Evolutionary conservation across 1,140 invertebrate genomes (phyloP), one percentile per base, ranked within the genome.

Genomic region (Trachelipus rathkii): DNA sequence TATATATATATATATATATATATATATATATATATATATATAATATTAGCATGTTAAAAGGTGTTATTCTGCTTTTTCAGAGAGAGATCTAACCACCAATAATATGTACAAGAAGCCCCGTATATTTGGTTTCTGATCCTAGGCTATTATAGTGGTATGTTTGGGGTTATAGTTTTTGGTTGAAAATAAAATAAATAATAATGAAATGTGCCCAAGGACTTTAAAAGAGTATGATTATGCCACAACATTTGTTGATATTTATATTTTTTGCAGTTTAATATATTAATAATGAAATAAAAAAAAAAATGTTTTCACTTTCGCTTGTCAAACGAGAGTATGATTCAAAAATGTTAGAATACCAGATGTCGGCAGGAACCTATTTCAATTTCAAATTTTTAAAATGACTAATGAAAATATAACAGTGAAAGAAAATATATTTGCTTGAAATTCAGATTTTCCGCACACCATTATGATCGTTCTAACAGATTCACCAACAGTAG

Each of bases 401-500:
- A 43, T 60, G 75, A 19, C 50, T 72, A 21, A n/a, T n/a, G 21
- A 72, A n/a, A 44, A 76, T 21, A n/a, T n/a, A n/a, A n/a, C n/a
- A n/a, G n/a, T n/a, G n/a, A n/a, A n/a, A n/a, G n/a, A n/a, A n/a
- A n/a, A n/a, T n/a, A n/a, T n/a, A n/a, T n/a, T n/a, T n/a, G n/a
- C n/a, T n/a, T n/a, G n/a, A n/a, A n/a, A n/a, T n/a, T n/a, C n/a
- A n/a, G n/a, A n/a, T 69, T 80, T 46, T 69, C 81, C 13, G 75
- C 79, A 11, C 77, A 78, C 6, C 78, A 79, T 60, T 76, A 78
- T 9, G 77, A 79, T 44, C 68, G 78, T 3, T 76, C 81, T 21
- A n/a, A 78, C 81, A 0, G 77, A 78, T 44, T 80, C 81, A n/a
- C 79, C 80, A 50, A 76, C 78, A 77, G 78, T 78, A 76, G 5